These are phyloP conservation scores for Phoenicopterus ruber DNA, from an alignment of 2,113 vertebrate species.

Conservation along the genomic window DNA sequence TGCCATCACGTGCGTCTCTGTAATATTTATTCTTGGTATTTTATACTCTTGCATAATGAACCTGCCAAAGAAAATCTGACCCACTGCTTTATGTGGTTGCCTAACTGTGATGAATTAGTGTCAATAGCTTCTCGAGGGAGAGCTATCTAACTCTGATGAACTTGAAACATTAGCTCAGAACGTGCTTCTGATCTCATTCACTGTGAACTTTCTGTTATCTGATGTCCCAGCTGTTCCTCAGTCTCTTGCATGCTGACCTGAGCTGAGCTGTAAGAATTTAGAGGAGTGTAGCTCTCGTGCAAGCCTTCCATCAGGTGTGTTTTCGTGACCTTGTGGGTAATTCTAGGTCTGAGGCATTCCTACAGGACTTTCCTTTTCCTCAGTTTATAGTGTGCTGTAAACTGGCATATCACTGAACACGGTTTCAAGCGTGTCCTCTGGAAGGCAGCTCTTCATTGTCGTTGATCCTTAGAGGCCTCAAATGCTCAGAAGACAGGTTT, in stretches of 20 bases:
- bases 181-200: not conserved
- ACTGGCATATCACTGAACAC: not conserved
- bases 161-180: not conserved
- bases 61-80: constrained; percentile 9
- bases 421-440: not conserved
- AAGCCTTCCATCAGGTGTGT: not conserved
- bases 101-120: not conserved
- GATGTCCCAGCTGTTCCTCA: not conserved
- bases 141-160: not conserved
- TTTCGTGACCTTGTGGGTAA: not conserved
- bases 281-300: not conserved
- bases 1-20: not conserved
- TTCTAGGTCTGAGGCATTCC: not conserved
- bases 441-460: not conserved
- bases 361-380: not conserved
- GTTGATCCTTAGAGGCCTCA: constrained; percentile 5
- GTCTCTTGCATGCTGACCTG: not conserved
- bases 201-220: not conserved
- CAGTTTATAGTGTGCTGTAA: not conserved
- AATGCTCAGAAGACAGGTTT: not conserved
- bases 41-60: not conserved
- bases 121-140: not conserved
- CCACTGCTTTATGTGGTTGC: not conserved
- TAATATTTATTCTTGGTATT: not conserved
- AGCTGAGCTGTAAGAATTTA: not conserved